Evolutionary conservation across 2,888 invertebrate species (phyloP), one percentile per base, ranked within the genome.

Genomic region (Drosophila parthenogenetica): DNA sequence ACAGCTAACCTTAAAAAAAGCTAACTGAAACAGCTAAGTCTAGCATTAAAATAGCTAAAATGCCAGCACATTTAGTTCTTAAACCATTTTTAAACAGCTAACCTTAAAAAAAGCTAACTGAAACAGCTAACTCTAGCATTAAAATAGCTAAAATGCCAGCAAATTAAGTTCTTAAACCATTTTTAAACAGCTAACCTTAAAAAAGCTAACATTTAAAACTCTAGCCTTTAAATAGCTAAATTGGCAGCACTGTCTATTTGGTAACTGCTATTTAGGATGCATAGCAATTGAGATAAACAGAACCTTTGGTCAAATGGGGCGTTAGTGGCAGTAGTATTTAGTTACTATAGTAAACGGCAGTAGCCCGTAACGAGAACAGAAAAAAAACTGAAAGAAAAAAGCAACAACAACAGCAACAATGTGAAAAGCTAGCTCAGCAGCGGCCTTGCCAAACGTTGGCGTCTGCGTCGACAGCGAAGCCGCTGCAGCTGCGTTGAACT

Each of bases 401-500:
- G n/a, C n/a, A n/a, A 29, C 29, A 29, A 8, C 29, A 25, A 37
- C 4, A 37, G 16, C 14, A 64, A 32, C 57, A 55, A 54, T 42
- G 8, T 43, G 69, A 50, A 16, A 49, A 40, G 59, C 70, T 73
- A 40, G 48, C 72, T 73, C 69, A 72, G 74, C 70, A 71, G 55
- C 61, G 69, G 16, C 82, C 83, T 80, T 85, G 79, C 35, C 13
- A n/a, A 19, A 19, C 11, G 14, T 29, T 8, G 42, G 29, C 43
- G 60, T 17, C 11, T 22, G 11, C 29, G 13, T 3, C 3, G 13
- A 13, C 13, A 13, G 35, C 35, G 11, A 0, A 39, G 11, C 57
- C 13, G 4, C 11, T 43, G 51, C 70, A 61, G 43, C 72, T 79
- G 82, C 70, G 74, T 85, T 81, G 65, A 79, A 76, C 85, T 82